Conservation (phyloP, 2,888 invertebrate genomes). For the Clanis bilineata region DNA sequence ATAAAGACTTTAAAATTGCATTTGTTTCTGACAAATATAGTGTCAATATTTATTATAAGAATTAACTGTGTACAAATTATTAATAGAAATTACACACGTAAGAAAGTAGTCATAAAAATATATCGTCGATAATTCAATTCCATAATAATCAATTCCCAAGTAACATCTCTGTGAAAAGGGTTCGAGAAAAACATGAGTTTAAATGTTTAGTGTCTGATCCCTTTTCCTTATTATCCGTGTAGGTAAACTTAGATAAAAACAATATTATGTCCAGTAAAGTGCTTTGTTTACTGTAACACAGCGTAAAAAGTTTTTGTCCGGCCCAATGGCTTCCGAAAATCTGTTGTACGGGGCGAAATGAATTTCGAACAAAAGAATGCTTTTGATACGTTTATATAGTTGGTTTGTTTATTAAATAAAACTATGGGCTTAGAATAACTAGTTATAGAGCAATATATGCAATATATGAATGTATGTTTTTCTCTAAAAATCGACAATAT, state of each 20-base stretch:
- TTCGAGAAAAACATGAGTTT: slow-evolving; percentile 12
- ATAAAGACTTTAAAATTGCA: too few species aligned
- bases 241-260: slow-evolving; percentile 18
- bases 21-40: too few species aligned
- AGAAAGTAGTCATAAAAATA: too few species aligned
- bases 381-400: neutral
- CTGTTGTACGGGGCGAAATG: slow-evolving; percentile 6
- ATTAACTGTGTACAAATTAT: too few species aligned
- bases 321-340: neutral
- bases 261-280: slow-evolving; percentile 19
- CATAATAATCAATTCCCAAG: neutral
- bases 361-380: slow-evolving; percentile 1
- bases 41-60: too few species aligned
- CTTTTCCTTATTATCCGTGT: slow-evolving; percentile 17
- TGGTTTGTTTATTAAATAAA: neutral
- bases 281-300: slow-evolving; percentile 16
- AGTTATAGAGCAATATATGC: too few species aligned
- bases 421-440: neutral
- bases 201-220: slow-evolving; percentile 16
- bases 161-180: neutral
- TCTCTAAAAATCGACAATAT: too few species aligned
- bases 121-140: neutral
- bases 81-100: too few species aligned
- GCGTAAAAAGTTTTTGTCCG: neutral
- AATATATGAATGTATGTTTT: too few species aligned